Evolutionary conservation across 2,888 invertebrate genomes (phyloP).

Genomic region (Bursaphelenchus okinawaensis): DNA sequence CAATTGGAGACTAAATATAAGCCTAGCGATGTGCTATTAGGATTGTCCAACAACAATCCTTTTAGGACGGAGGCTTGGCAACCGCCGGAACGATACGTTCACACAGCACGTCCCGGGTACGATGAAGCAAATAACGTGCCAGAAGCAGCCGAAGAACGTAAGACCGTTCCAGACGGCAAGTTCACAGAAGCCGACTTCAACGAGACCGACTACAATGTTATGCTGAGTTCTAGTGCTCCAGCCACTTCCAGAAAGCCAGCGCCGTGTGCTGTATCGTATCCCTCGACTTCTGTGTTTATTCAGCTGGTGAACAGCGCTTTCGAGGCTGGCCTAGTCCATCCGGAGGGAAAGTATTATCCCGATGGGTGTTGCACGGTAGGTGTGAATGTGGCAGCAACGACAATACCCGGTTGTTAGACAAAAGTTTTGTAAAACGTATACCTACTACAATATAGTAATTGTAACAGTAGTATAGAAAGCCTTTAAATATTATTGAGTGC

Average conservation of each 20-base stretch:
- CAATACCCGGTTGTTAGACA: too few relatives aligned
- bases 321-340: slow-evolving; percentile 13
- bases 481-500: slow-evolving; percentile 5
- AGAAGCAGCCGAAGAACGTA: too few relatives aligned
- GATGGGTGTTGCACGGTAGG: slow-evolving; percentile 29
- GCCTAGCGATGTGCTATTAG: slow-evolving; percentile 7
- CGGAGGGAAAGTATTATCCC: slow-evolving; percentile 14
- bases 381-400: not conserved
- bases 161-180: not conserved
- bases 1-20: slow-evolving; percentile 2
- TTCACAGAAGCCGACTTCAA: slow-evolving; percentile 3
- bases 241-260: slow-evolving; percentile 25
- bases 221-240: slow-evolving; percentile 22
- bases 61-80: slow-evolving; percentile 24
- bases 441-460: not conserved
- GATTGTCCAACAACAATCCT: slow-evolving; percentile 17
- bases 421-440: too few relatives aligned
- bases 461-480: slow-evolving; percentile 5
- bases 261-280: slow-evolving; percentile 36
- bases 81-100: slow-evolving; percentile 12
- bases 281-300: slow-evolving; percentile 42
- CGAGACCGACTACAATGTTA: not conserved
- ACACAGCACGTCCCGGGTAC: slow-evolving; percentile 16
- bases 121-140: slow-evolving; percentile 6
- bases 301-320: slow-evolving; percentile 29